Evolutionary conservation across 2,113 vertebrate species (phyloP), one percentile per base, ranked within the genome.

Genomic region (Corythornis vintsioides): DNA sequence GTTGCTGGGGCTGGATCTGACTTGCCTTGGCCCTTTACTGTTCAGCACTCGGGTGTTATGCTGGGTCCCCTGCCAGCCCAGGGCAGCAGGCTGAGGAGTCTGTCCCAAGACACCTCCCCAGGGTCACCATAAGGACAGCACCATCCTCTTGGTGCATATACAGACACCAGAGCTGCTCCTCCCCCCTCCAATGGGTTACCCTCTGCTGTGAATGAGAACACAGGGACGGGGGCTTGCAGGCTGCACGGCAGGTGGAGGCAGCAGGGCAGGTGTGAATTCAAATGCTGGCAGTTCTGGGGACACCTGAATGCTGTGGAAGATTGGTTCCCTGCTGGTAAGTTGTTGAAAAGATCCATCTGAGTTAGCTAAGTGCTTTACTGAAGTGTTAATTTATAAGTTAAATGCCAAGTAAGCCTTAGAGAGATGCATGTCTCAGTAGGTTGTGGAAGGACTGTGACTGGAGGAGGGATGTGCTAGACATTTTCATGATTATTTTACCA

Each of bases 41-140:
- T 40, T 31, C n/a, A 45, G 20, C 80, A 64, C 74, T 52, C 1
- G 13, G 48, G 65, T 47, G 25, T 55, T 76, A 2, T 17, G 24
- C 63, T 50, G 82, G 82, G 89, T 89, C 71, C 33, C 45, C 56
- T 61, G 87, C 94, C 91, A 92, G 67, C 4, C 33, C 71, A 52
- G 92, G 64, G 81, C 77, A 69, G 47, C 7, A 6, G 53, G 1
- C 67, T 59, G 42, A 63, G 28, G 83, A 65, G 71, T 12, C 53
- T 70, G 21, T 60, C 87, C 52, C 47, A 10, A 6, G 69, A 52
- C 74, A n/a, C 48, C 86, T 42, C 52, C 42, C 2, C 74, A 85
- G 73, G 89, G 86, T 96, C 85, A 67, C 40, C 75, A 21, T 83
- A 28, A 92, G 94, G 92, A 78, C 82, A 92, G 79, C 80, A 31